Conservation (phyloP, 2,888 invertebrate species). For the Nebria salina region DNA sequence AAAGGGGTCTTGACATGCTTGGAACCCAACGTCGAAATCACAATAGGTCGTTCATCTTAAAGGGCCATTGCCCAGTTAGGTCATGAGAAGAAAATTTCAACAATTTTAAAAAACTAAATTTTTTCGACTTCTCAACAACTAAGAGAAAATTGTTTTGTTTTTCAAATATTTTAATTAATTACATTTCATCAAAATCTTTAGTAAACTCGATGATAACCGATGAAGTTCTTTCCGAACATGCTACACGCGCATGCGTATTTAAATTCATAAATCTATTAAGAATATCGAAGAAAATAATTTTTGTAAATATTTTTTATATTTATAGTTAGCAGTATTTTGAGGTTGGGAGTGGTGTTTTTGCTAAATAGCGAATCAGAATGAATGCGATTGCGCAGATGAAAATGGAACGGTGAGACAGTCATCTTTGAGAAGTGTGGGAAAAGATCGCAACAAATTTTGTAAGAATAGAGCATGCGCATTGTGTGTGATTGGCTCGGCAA, state of each 20-base stretch:
- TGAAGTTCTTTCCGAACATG: no score
- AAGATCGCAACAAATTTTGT: neutral
- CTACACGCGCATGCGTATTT: no score
- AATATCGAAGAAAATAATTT: no score
- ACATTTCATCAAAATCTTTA: no score
- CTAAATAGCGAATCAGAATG: neutral
- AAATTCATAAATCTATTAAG: no score
- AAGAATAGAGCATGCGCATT: slow-evolving; percentile 1
- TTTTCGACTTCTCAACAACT: no score
- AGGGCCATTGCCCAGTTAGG: neutral
- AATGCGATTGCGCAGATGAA: neutral
- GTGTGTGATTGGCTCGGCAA: neutral
- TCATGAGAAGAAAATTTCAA: neutral
- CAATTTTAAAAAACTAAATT: no score
- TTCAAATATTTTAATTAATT: no score
- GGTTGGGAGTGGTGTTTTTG: neutral
- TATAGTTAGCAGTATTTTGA: neutral
- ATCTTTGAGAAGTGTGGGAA: neutral
- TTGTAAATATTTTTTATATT: no score
- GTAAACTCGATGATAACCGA: no score
- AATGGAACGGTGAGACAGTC: neutral
- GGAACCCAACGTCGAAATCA: neutral
- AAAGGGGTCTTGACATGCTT: neutral
- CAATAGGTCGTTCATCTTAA: neutral
- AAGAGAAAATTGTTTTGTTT: no score